These are phyloP conservation scores for Sardina pilchardus DNA, from an alignment of 2,113 vertebrate genomes.

Conservation along the genomic window DNA sequence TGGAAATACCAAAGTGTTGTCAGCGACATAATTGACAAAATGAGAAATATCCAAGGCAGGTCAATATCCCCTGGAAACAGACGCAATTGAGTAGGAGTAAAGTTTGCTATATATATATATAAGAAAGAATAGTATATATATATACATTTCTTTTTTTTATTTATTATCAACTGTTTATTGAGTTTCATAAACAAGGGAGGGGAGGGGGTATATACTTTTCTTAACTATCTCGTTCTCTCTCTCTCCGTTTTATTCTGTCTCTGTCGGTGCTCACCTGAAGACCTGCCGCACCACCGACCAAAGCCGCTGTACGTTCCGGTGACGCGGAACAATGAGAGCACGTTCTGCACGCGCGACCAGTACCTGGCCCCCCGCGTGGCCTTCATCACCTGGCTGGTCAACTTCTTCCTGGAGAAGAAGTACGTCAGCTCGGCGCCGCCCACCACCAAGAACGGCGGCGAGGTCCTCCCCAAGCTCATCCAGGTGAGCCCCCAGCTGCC, in stretches of 20 bases:
- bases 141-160: no score
- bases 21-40: neutral
- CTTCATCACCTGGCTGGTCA: constrained; percentile 98
- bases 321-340: constrained; percentile 87
- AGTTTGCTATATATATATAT: no score
- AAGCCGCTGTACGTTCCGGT: constrained; percentile 87
- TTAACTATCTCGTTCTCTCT: no score
- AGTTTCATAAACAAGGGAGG: no score
- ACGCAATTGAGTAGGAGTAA: neutral
- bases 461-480: constrained; percentile 89
- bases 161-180: no score
- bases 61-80: neutral
- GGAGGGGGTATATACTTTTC: no score
- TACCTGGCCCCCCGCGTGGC: constrained; percentile 93
- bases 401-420: constrained; percentile 98
- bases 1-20: neutral
- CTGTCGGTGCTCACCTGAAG: constrained; percentile 59
- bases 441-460: constrained; percentile 87
- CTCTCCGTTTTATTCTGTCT: neutral
- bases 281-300: constrained; percentile 88
- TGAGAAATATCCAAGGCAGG: neutral
- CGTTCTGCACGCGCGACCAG: constrained; percentile 92
- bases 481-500: constrained; percentile 73
- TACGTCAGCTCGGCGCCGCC: constrained; percentile 82
- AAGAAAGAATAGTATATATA: no score